Percentiles rank a stretch among this genome's conserved stretches.
phyloP scores from a whole-genome alignment of 2,888 invertebrate species.

The Drosophila robusta region DNA sequence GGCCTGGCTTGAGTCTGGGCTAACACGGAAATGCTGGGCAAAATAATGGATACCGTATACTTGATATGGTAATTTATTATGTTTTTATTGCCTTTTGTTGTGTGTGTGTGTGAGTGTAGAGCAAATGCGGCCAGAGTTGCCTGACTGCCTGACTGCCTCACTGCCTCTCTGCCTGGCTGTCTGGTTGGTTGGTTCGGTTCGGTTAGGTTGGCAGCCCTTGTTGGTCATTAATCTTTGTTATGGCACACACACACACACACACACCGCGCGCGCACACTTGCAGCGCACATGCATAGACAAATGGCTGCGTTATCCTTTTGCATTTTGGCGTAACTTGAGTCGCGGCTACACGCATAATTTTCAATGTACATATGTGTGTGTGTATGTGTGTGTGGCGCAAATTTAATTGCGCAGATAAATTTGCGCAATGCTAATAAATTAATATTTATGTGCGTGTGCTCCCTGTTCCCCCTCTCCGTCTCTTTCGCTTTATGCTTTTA shows the following conservation, averaged over 20 bases:
- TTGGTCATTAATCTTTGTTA: conserved; percentile 83
- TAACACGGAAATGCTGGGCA: conserved; percentile 72
- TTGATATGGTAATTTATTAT: conserved; percentile 84
- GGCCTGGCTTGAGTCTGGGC: conserved; percentile 20
- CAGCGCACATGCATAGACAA: conserved; percentile 40
- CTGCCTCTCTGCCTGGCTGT: conserved; percentile 18
- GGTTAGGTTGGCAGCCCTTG: conserved; percentile 67
- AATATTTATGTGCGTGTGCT: conserved; percentile 69
- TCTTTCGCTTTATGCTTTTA: neutral
- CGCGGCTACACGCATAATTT: conserved; percentile 66
- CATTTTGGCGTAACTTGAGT: conserved; percentile 74
- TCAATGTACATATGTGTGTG: conserved; percentile 20
- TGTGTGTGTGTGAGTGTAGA: conserved; percentile 45
- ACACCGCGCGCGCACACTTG: conserved; percentile 16
- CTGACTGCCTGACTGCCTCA: conserved; percentile 27
- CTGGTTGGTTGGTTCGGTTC: conserved; percentile 15
- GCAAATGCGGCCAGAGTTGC: conserved; percentile 52
- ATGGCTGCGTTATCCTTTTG: conserved; percentile 74
- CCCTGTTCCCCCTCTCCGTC: neutral
- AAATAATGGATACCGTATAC: conserved; percentile 71
- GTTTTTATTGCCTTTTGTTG: conserved; percentile 82
- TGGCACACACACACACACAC: conserved; percentile 62
- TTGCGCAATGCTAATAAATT: conserved; percentile 77
- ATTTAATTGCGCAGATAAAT: conserved; percentile 80
- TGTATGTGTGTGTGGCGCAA: conserved; percentile 42